A percentile compares a stretch with the other conserved stretches of the same genome.
Evolutionary conservation across 2,113 vertebrate genomes (phyloP).

Genomic region (Microtus richardsoni): DNA sequence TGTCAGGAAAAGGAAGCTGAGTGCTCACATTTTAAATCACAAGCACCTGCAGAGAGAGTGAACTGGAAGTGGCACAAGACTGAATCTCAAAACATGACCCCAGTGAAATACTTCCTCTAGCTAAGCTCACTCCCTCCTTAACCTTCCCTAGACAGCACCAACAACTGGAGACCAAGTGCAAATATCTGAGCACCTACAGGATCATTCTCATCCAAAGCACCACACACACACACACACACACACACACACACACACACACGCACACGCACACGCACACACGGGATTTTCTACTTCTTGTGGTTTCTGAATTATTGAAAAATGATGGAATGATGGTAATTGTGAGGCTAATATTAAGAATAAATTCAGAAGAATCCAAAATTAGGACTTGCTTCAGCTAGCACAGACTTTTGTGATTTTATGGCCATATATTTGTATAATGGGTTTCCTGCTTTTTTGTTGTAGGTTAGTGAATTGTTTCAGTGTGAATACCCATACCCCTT

Average conservation of each 20-base stretch:
- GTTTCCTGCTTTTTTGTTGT: conserved; percentile 67
- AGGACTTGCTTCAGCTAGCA: neutral
- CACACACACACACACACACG: no score
- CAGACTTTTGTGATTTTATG: conserved; percentile 30
- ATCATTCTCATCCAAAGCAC: neutral
- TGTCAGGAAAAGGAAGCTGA: neutral
- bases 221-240: no score
- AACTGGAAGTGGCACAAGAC: neutral
- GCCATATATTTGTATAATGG: conserved; percentile 41
- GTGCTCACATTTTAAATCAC: neutral
- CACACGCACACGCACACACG: no score
- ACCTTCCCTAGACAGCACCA: neutral
- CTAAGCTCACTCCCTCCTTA: neutral
- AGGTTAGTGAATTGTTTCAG: conserved; percentile 24
- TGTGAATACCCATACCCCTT: conserved; percentile 46
- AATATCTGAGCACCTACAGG: no score
- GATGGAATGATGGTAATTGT: neutral
- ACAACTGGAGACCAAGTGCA: neutral
- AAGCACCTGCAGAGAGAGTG: neutral
- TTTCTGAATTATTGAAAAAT: neutral
- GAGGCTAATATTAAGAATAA: neutral
- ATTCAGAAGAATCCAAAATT: neutral
- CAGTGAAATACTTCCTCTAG: neutral
- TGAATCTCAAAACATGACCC: neutral
- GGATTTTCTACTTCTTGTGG: neutral